phyloP scores from a whole-genome alignment of 2,888 invertebrate species.

The Chelonus formosanus region DNA sequence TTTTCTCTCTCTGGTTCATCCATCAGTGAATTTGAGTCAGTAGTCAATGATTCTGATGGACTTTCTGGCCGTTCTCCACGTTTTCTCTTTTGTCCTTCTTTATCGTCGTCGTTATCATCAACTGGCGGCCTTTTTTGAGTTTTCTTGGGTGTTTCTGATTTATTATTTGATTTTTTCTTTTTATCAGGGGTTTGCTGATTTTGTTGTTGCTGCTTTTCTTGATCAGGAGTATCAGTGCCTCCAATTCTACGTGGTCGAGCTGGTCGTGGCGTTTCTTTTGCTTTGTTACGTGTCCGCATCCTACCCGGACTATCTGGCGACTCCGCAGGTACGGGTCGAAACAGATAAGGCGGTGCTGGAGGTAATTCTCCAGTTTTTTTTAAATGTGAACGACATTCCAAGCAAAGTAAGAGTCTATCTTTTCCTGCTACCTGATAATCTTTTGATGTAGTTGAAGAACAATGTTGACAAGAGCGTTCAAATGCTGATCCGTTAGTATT shows the following conservation, averaged over 20 bases:
- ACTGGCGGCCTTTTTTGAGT: conserved; percentile 71
- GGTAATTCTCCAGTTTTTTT: conserved; percentile 82
- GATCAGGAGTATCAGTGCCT: conserved; percentile 69
- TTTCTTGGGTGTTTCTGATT: conserved; percentile 63
- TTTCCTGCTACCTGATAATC: conserved; percentile 74
- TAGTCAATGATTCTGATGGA: conserved; percentile 84
- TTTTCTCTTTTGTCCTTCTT: conserved; percentile 71
- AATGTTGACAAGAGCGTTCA: conserved; percentile 75
- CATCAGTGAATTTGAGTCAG: conserved; percentile 84
- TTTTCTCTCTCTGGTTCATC: conserved; percentile 69
- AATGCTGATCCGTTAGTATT: conserved; percentile 59
- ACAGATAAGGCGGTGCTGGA: conserved; percentile 68
- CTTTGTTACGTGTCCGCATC: conserved; percentile 85
- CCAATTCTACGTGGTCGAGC: conserved; percentile 71
- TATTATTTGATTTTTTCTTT: conserved; percentile 53
- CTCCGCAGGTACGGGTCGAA: conserved; percentile 67
- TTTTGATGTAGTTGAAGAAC: conserved; percentile 73
- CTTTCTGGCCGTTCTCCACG: conserved; percentile 74
- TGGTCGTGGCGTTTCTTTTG: conserved; percentile 72
- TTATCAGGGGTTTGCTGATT: conserved; percentile 67
- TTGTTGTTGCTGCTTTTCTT: conserved; percentile 60
- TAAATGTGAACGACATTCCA: conserved; percentile 78
- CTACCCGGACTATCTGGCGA: conserved; percentile 86
- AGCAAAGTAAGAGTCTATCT: conserved; percentile 76
- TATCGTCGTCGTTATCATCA: conserved; percentile 70